phyloP scores from a whole-genome alignment of 2,113 vertebrate species.

The Equus przewalskii region DNA sequence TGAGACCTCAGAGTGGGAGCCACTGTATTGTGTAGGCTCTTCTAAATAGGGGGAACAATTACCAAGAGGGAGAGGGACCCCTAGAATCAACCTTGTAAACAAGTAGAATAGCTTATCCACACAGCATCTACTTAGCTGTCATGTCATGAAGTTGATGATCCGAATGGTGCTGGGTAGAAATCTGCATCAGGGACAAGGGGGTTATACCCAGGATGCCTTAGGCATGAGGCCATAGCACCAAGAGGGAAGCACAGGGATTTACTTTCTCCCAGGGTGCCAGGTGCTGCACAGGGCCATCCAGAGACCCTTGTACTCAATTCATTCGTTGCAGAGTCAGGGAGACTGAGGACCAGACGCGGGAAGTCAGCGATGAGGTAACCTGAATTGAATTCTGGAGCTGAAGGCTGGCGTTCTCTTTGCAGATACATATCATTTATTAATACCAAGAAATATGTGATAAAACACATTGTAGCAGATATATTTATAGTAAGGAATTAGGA shows the following conservation, averaged over 20 bases:
- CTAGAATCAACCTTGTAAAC: fast-evolving
- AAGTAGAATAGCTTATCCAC: fast-evolving
- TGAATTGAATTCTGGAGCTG: background rate
- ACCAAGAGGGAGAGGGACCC: no score
- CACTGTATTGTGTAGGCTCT: background rate
- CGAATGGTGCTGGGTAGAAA: background rate
- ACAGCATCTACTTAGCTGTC: fast-evolving
- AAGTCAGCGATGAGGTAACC: background rate
- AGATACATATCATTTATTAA: fast-evolving
- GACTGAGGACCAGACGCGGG: no score
- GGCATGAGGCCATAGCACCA: no score
- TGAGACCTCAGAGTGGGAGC: background rate
- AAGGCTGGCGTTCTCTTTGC: background rate
- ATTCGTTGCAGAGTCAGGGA: background rate
- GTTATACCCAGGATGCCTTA: fast-evolving
- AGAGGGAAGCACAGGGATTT: background rate
- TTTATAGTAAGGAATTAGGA: background rate
- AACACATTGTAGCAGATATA: fast-evolving
- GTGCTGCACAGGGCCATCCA: fast-evolving
- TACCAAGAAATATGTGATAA: fast-evolving
- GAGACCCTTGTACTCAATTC: background rate
- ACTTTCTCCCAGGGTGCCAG: background rate
- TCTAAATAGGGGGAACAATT: background rate
- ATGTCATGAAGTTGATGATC: background rate
- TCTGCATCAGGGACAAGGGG: background rate